Percentiles rank a stretch among this genome's conserved stretches.
Conservation (phyloP, 2,888 invertebrate species). For the Caenorhabditis zanzibari region DNA sequence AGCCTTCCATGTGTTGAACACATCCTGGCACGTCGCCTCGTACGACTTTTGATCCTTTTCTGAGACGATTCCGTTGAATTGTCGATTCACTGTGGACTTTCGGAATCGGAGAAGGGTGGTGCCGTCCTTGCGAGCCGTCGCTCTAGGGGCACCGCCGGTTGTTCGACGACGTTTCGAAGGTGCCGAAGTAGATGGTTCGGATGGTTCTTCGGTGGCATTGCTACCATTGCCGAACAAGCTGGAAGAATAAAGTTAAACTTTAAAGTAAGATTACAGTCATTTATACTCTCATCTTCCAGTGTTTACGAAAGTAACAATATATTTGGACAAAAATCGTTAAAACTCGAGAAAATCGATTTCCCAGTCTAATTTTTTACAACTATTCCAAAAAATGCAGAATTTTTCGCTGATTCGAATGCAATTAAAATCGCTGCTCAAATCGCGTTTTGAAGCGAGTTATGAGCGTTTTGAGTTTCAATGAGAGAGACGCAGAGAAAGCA, state of each 20-base stretch:
- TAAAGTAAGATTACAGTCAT: no score
- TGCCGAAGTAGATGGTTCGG: background rate
- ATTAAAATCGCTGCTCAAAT: no score
- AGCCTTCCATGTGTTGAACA: constrained; percentile 28
- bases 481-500: no score
- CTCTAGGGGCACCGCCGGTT: constrained; percentile 25
- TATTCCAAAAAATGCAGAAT: no score
- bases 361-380: no score
- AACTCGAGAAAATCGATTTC: no score
- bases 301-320: no score
- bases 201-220: background rate
- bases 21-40: constrained; percentile 4
- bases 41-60: constrained; percentile 25
- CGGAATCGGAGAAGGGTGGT: constrained; percentile 26
- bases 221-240: background rate
- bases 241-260: background rate
- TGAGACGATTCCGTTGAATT: constrained; percentile 34
- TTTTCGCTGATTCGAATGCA: no score
- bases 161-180: constrained; percentile 16
- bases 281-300: no score
- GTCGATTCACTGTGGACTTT: constrained; percentile 43
- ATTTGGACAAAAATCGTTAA: no score
- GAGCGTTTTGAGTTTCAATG: no score
- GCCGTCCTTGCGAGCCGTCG: constrained; percentile 41
- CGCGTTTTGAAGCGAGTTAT: no score